Evolutionary conservation across 2,797 vertebrate genomes (phyloP).

Genomic region (Pangasius macronema): DNA sequence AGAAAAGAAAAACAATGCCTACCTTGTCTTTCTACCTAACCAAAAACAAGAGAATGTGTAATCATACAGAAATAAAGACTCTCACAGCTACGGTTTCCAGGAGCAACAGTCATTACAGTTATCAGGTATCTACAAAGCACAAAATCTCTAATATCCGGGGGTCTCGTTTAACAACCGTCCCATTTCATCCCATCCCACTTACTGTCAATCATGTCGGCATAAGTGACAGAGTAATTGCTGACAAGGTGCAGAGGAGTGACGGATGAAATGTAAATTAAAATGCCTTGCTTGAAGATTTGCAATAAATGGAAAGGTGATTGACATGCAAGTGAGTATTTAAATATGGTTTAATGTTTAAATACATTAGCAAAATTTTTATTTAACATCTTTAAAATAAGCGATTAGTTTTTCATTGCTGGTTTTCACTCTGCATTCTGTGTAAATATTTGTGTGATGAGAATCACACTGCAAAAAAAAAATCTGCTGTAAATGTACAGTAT

Average conservation of each 20-base stretch:
- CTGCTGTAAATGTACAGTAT: neutral
- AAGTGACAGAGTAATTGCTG: neutral
- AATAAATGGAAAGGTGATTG: neutral
- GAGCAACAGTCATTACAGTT: neutral
- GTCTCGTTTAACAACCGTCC: neutral
- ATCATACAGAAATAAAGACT: neutral
- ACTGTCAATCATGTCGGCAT: constrained; percentile 3
- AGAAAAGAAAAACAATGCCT: neutral
- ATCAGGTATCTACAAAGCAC: neutral
- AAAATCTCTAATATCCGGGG: neutral
- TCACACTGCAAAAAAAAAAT: neutral
- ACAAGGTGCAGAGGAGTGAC: neutral
- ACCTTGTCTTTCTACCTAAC: neutral
- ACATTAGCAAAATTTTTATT: neutral
- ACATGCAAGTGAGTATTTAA: neutral
- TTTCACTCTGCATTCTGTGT: neutral
- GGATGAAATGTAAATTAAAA: constrained; percentile 6
- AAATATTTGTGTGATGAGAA: neutral
- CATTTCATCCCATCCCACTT: neutral
- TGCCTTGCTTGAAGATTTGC: no score
- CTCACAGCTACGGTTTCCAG: neutral
- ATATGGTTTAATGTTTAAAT: neutral
- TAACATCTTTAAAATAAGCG: neutral
- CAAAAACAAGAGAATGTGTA: constrained; percentile 1
- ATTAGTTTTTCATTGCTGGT: neutral